These are phyloP conservation scores for Lagopus muta DNA, from an alignment of 2,113 vertebrate species.

Conservation along the genomic window DNA sequence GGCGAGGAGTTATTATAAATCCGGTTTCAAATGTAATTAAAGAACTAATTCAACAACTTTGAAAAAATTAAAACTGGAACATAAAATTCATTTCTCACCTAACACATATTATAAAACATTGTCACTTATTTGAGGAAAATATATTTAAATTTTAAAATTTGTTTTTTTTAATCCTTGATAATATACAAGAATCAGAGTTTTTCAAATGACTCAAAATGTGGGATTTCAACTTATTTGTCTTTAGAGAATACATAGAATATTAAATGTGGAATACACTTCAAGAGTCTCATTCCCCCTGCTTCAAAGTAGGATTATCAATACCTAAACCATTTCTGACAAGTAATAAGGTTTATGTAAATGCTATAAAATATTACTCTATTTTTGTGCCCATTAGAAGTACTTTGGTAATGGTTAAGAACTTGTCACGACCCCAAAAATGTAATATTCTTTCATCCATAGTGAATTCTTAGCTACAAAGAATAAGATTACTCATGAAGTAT, in stretches of 20 bases:
- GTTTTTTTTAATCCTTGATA: background rate
- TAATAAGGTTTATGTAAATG: background rate
- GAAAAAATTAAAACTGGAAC: background rate
- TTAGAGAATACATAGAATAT: background rate
- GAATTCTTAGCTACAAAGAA: background rate
- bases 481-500: background rate
- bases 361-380: background rate
- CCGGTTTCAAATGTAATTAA: conserved; percentile 26
- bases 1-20: background rate
- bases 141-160: background rate
- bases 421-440: background rate
- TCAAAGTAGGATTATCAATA: background rate
- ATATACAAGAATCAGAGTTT: background rate
- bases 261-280: background rate
- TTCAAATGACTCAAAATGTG: background rate
- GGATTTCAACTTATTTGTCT: background rate
- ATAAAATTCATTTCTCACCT: background rate
- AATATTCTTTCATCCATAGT: background rate
- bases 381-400: background rate
- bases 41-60: background rate
- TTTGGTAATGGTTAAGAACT: background rate
- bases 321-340: background rate
- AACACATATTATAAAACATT: background rate
- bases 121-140: background rate
- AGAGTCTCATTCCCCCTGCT: background rate